Evolutionary conservation across 2,888 invertebrate species (phyloP), one percentile per base, ranked within the genome.

Genomic region (Drosophila silvestris): DNA sequence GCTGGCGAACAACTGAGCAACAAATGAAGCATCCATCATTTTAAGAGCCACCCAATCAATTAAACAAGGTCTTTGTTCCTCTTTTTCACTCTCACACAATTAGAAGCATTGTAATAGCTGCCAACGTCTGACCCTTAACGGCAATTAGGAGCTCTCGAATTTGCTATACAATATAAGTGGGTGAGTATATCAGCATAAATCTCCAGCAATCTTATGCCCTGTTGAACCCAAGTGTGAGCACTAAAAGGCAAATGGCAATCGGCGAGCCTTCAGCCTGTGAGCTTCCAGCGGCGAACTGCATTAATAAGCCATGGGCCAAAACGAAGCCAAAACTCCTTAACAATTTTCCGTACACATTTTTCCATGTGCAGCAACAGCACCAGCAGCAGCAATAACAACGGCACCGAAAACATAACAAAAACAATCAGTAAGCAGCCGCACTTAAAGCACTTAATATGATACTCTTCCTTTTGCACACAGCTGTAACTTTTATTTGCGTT

Each of bases 1-100:
- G 81, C 80, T 78, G 58, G 70, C 71, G 61, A 74, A 71, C 72
- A 83, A 73, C 76, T 78, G 74, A 76, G 86, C 81, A 84, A 81
- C 86, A 83, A 84, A 88, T 84, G 79, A 81, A 79, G 86, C 84
- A 86, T 86, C 58, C 82, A 81, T 81, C 83, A 81, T 86, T 79
- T 81, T 83, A 66, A 81, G 62, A 70, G 74, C 78, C 81, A 81
- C 74, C 74, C 81, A 79, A 79, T 79, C 78, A 79, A 81, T 79
- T 79, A 81, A 50, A 44, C 81, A 54, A 44, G 56, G 26, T 59
- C 65, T 67, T 65, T 75, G 70, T 70, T 67, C 30, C 63, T 41
- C 52, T 10, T 22, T 28, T 59, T 16, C 39, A 32, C 28, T 44
- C 26, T 33, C 16, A 5, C 63, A 64, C 69, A 79, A 81, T 74